phyloP scores from a whole-genome alignment of 2,113 vertebrate genomes.

The Poeciliopsis prolifica region DNA sequence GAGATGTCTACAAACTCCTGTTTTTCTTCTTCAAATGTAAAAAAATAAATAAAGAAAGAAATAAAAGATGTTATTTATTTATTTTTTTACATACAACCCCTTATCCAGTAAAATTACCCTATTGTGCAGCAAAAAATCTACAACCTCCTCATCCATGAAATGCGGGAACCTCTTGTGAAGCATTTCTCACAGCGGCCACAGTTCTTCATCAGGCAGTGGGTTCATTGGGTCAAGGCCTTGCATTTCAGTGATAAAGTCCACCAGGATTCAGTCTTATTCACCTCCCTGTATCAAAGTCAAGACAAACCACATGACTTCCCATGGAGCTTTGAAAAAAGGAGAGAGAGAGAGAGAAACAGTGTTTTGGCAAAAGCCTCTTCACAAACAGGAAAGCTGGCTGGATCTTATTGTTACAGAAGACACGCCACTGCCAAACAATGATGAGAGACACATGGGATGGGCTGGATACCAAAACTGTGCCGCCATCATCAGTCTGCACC shows the following conservation, averaged over 20 bases:
- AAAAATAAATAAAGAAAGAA: neutral
- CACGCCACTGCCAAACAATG: conserved; percentile 5
- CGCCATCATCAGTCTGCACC: conserved; percentile 10
- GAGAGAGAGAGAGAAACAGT: conserved; percentile 9
- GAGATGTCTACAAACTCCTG: conserved; percentile 8
- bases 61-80: neutral
- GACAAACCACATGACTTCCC: conserved; percentile 1
- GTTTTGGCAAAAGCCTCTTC: conserved; percentile 58
- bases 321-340: conserved; percentile 7
- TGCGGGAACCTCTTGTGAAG: neutral
- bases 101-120: conserved; percentile 3
- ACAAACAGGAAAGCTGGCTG: conserved; percentile 42
- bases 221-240: neutral
- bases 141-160: conserved; percentile 28
- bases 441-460: neutral
- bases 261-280: neutral
- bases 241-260: conserved; percentile 5
- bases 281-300: neutral
- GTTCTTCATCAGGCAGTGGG: conserved; percentile 15
- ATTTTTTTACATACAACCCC: neutral
- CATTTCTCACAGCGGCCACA: neutral
- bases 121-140: neutral
- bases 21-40: conserved; percentile 3
- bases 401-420: conserved; percentile 12
- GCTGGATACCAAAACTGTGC: conserved; percentile 18